A percentile compares a stretch with the other conserved stretches of the same genome.
These are phyloP conservation scores for Ctenicera cuprea DNA, from an alignment of 2,888 invertebrate genomes.

Conservation along the genomic window DNA sequence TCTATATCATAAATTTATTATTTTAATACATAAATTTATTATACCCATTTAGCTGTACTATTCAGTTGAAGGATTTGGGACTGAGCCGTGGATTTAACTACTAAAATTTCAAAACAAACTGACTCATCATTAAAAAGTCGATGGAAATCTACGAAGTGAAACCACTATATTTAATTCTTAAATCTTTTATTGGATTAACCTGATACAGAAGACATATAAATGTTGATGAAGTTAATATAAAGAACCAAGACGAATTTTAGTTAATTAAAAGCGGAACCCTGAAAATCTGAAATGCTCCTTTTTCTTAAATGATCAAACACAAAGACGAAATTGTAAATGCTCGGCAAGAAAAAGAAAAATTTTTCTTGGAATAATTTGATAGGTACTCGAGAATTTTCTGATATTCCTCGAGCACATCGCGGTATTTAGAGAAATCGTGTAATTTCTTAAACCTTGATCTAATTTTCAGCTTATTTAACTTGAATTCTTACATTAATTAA, in stretches of 20 bases:
- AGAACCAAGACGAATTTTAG: background rate
- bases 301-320: constrained; percentile 2
- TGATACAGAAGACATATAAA: background rate
- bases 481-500: too few relatives aligned
- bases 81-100: background rate
- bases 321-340: constrained; percentile 12
- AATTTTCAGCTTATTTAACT: too few relatives aligned
- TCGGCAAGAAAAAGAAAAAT: background rate
- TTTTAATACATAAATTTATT: constrained; percentile 31
- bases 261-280: constrained; percentile 13
- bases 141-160: background rate
- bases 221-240: constrained; percentile 5
- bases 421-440: background rate
- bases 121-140: background rate
- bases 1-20: constrained; percentile 34
- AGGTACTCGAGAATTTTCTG: background rate
- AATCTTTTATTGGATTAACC: background rate
- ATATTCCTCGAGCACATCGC: background rate
- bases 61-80: constrained; percentile 8
- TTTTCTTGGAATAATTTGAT: constrained; percentile 9
- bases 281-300: constrained; percentile 11
- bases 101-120: background rate
- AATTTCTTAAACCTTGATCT: background rate
- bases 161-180: background rate
- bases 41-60: constrained; percentile 16